Percentiles rank a stretch among this genome's conserved stretches.
phyloP scores from a whole-genome alignment of 1,140 invertebrate genomes.

The Brachionus plicatilis region DNA sequence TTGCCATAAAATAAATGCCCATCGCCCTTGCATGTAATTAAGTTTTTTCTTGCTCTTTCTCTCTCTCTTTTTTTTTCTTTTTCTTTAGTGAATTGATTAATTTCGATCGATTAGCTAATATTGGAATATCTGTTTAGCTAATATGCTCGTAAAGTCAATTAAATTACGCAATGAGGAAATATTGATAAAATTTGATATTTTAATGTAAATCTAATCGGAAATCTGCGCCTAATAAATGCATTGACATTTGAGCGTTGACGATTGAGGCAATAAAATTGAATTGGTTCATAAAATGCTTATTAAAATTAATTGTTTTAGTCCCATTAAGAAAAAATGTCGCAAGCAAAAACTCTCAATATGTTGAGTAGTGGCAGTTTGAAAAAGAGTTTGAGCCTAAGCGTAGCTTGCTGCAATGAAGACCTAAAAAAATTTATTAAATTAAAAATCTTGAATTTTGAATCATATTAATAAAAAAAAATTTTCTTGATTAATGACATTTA shows the following conservation, averaged over 20 bases:
- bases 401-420: too few relatives aligned
- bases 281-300: slow-evolving; percentile 10
- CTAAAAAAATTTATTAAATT: too few relatives aligned
- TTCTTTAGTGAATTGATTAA: not conserved
- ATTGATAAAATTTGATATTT: slow-evolving; percentile 25
- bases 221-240: slow-evolving; percentile 5
- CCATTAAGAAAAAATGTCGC: not conserved
- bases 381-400: too few relatives aligned
- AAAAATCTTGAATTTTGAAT: too few relatives aligned
- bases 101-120: slow-evolving; percentile 10
- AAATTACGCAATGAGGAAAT: not conserved
- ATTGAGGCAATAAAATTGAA: not conserved
- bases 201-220: slow-evolving; percentile 9
- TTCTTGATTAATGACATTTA: too few relatives aligned
- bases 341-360: not conserved
- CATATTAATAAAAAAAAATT: too few relatives aligned
- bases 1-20: not conserved
- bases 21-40: not conserved
- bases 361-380: not conserved
- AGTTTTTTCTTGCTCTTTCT: not conserved
- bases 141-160: slow-evolving; percentile 5
- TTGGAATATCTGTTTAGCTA: not conserved
- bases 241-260: slow-evolving; percentile 25
- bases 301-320: slow-evolving; percentile 11
- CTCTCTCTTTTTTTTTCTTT: not conserved